Base-by-base conservation (phyloP, 2,888 invertebrate species). In the Phlogophora meticulosa region DNA sequence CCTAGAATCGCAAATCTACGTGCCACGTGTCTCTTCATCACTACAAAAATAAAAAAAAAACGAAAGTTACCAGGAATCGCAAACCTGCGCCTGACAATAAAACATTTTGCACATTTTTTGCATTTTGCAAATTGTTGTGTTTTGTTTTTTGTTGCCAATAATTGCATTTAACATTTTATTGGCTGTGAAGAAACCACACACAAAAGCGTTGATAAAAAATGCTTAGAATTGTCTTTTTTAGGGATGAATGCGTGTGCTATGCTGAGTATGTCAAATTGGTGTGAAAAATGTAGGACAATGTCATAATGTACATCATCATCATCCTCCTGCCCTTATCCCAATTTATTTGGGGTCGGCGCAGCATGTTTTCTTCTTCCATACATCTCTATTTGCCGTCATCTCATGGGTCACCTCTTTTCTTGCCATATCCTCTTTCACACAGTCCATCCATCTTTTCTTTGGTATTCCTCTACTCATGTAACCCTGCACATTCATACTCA, bases 51-150 rank as follows among this genome's bases (percentile, higher is more conserved):
- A 58, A 40, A 1, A 20, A 45, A 71, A 72, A 80, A 82, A 49
- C 52, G 53, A 82, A 72, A 82, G 83, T 77, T 82, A 65, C 76
- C 72, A 66, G 59, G 74, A 80, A 76, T 80, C 32, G 51, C 53
- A 59, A 68, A 78, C 71, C 67, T 63, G 62, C 59, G 13, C 34
- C 4, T 5, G 2, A 40, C 34, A 53, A 67, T 43, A 65, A 62
- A 72, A 74, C 32, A 38, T 53, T 49, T 65, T 63, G 53, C 10
- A 40, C 7, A 24, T 62, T 66, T 71, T 68, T 65, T 57, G 1
- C 46, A 49, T 40, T 42, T 81, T 74, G 53, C 58, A 52, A 72
- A 67, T 57, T 17, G 43, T 73, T 78, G 36, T 66, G 42, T 67
- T 36, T n/a, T 38, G 10, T 62, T 72, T 63, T 62, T 32, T 61